A percentile compares a stretch with the other conserved stretches of the same genome.
Conservation (phyloP, 2,888 invertebrate species). For the Drosophila subquinaria region DNA sequence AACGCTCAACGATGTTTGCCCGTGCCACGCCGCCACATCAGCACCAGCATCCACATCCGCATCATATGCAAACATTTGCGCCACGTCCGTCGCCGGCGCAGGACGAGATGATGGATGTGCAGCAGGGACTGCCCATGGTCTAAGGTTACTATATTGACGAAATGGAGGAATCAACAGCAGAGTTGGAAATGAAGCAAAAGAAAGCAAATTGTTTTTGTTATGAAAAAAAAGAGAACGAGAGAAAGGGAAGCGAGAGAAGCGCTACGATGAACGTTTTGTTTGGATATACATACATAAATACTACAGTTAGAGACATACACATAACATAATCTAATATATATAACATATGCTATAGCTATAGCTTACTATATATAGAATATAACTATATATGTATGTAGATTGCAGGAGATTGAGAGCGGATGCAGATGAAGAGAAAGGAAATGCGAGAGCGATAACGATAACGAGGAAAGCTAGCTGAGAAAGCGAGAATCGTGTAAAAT, state of each 20-base stretch:
- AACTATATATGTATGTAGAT: slow-evolving; percentile 36
- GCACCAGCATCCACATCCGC: slow-evolving; percentile 64
- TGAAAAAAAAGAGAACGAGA: not conserved
- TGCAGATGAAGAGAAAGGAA: not conserved
- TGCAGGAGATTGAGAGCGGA: slow-evolving; percentile 18
- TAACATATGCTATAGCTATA: slow-evolving; percentile 54
- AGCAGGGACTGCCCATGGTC: slow-evolving; percentile 88
- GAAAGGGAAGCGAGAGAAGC: slow-evolving; percentile 5
- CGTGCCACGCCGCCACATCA: slow-evolving; percentile 84
- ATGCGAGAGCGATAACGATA: not conserved
- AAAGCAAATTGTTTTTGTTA: slow-evolving; percentile 54
- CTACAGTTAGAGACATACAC: slow-evolving; percentile 51
- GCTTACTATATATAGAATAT: slow-evolving; percentile 37
- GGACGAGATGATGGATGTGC: slow-evolving; percentile 90
- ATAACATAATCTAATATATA: slow-evolving; percentile 45
- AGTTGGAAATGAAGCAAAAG: not conserved
- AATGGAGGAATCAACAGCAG: not conserved
- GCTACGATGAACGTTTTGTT: slow-evolving; percentile 55
- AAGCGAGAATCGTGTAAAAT: slow-evolving; percentile 66
- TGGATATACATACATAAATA: slow-evolving; percentile 61
- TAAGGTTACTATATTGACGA: slow-evolving; percentile 63
- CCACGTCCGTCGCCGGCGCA: slow-evolving; percentile 85
- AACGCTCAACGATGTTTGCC: slow-evolving; percentile 77
- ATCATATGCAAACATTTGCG: slow-evolving; percentile 84
- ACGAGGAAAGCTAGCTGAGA: slow-evolving; percentile 22